These are phyloP conservation scores for Onychomys torridus DNA, from an alignment of 2,797 vertebrate species.

Conservation along the genomic window DNA sequence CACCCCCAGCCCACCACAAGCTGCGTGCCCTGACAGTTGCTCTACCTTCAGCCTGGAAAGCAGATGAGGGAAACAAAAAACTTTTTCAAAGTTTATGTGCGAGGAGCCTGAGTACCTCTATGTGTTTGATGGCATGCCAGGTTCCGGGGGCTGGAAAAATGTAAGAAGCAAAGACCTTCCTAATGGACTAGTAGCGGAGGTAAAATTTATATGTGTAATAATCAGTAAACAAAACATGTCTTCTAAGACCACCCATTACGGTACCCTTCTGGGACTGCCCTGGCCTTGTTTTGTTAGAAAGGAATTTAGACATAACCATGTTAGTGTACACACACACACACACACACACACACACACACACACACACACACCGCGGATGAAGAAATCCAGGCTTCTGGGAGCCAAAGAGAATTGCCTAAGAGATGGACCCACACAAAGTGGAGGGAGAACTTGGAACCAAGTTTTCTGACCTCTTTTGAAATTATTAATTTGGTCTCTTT, in stretches of 20 bases:
- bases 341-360: background rate
- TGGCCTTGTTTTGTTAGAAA: conserved; percentile 43
- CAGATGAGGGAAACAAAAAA: conserved; percentile 30
- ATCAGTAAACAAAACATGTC: conserved; percentile 46
- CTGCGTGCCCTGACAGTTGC: background rate
- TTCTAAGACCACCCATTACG: conserved; percentile 58
- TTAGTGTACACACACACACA: background rate
- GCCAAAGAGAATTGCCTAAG: conserved; percentile 57
- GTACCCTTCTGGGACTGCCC: background rate
- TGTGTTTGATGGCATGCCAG: background rate
- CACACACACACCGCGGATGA: conserved; percentile 48
- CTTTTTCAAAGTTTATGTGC: background rate
- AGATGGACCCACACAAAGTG: background rate
- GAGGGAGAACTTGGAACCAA: conserved; percentile 26
- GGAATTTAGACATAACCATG: conserved; percentile 60
- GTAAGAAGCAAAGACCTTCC: background rate
- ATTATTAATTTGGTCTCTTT: background rate
- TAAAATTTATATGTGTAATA: conserved; percentile 57
- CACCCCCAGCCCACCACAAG: background rate
- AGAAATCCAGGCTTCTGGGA: conserved; percentile 61
- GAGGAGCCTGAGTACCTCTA: background rate
- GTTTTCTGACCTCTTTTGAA: conserved; percentile 28
- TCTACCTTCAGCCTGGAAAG: conserved; percentile 31
- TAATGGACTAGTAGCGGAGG: conserved; percentile 18
- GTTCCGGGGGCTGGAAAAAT: background rate